Evolutionary conservation across 1,140 invertebrate species (phyloP).

Genomic region (Littorina saxatilis): DNA sequence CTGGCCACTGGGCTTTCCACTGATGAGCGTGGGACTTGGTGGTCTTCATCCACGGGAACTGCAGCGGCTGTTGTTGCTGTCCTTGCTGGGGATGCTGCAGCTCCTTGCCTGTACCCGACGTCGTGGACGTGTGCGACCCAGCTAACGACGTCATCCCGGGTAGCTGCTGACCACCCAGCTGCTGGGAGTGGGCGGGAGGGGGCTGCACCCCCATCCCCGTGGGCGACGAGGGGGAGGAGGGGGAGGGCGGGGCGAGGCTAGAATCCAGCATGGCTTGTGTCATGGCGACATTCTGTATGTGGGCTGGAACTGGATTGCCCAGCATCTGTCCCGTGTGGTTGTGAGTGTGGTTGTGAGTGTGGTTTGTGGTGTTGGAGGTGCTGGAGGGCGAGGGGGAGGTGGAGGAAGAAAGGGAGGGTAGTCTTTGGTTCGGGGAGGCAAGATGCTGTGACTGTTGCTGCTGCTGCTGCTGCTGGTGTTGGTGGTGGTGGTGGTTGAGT

Average conservation of each 20-base stretch:
- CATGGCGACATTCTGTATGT: conserved; percentile 53
- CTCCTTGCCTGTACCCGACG: background rate
- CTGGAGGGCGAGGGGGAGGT: too few species aligned
- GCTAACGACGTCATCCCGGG: background rate
- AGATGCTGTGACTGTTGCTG: background rate
- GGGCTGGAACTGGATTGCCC: conserved; percentile 62
- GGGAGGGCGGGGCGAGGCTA: background rate
- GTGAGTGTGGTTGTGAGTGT: conserved; percentile 36
- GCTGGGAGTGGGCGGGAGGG: conserved; percentile 29
- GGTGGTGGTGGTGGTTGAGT: background rate
- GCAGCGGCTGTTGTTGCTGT: conserved; percentile 58
- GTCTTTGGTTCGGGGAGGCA: conserved; percentile 12
- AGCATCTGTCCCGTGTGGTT: conserved; percentile 40
- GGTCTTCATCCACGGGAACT: conserved; percentile 76
- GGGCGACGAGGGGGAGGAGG: conserved; percentile 1
- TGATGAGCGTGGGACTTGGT: conserved; percentile 75
- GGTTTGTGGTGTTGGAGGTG: conserved; percentile 26
- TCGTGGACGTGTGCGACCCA: background rate
- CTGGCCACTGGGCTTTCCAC: conserved; percentile 75
- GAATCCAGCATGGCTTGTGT: background rate
- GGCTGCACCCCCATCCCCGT: conserved; percentile 5
- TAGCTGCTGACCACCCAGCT: conserved; percentile 21
- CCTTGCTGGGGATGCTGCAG: conserved; percentile 36
- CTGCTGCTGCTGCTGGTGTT: conserved; percentile 7
- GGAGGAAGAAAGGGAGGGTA: conserved; percentile 12